phyloP scores from a whole-genome alignment of 2,888 invertebrate genomes.

The Helleia helle region DNA sequence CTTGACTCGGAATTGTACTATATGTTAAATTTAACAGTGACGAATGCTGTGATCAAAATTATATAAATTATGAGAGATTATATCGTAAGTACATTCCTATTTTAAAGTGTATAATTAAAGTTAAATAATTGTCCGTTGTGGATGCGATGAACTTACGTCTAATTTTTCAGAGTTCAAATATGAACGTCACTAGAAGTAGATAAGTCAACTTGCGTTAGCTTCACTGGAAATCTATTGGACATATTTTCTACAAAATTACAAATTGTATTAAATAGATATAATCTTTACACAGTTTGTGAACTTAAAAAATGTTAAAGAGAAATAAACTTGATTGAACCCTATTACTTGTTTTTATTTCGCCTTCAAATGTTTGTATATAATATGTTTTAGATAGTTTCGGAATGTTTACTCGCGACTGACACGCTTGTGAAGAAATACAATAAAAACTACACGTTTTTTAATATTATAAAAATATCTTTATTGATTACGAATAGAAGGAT shows the following conservation, averaged over 20 bases:
- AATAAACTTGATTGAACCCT: constrained; percentile 66
- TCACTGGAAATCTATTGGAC: constrained; percentile 48
- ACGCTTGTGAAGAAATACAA: too few relatives aligned
- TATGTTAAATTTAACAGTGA: constrained; percentile 71
- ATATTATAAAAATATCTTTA: too few relatives aligned
- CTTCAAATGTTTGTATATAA: not conserved
- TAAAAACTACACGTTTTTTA: too few relatives aligned
- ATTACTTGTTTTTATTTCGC: constrained; percentile 13
- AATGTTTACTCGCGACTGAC: too few relatives aligned
- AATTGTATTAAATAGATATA: constrained; percentile 51
- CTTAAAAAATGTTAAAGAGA: constrained; percentile 59
- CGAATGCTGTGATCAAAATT: constrained; percentile 73
- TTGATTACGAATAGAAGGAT: too few relatives aligned
- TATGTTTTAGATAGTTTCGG: too few relatives aligned
- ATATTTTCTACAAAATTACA: constrained; percentile 71
- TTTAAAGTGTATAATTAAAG: constrained; percentile 63
- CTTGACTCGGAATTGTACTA: constrained; percentile 66
- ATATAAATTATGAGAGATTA: constrained; percentile 73
- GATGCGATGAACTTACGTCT: not conserved
- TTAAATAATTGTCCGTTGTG: constrained; percentile 42
- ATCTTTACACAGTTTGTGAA: constrained; percentile 63
- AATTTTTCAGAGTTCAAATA: constrained; percentile 40
- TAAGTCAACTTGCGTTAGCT: constrained; percentile 50
- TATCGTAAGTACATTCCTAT: constrained; percentile 72
- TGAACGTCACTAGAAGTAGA: constrained; percentile 40